phyloP scores from a whole-genome alignment of 2,113 vertebrate genomes.

The Synchiropus splendidus region DNA sequence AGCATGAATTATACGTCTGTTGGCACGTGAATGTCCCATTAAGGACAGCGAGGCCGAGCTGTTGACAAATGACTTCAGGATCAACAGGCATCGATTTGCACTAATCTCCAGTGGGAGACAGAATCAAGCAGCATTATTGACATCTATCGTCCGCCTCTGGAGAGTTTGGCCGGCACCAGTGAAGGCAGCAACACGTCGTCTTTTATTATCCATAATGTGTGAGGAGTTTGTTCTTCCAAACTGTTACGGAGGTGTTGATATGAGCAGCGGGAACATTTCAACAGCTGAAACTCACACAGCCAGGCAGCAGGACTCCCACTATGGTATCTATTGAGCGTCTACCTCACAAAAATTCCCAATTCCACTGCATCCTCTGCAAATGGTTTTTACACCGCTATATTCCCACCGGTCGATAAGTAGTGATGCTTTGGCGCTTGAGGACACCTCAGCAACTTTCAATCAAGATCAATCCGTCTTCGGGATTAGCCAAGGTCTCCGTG shows the following conservation, averaged over 20 bases:
- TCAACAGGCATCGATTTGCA: too few relatives aligned
- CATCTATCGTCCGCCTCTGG: too few relatives aligned
- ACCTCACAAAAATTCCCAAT: slow-evolving; percentile 5
- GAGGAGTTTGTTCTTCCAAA: not conserved
- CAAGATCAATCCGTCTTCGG: slow-evolving; percentile 51
- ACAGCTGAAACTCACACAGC: slow-evolving; percentile 1
- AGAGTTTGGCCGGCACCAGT: too few relatives aligned
- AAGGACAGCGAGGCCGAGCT: too few relatives aligned
- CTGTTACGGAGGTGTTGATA: not conserved
- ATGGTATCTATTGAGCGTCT: not conserved
- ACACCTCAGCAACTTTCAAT: slow-evolving; percentile 53
- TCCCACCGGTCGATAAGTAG: slow-evolving; percentile 27
- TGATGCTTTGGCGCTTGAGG: slow-evolving; percentile 51
- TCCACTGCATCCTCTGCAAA: too few relatives aligned
- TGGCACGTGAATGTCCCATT: too few relatives aligned
- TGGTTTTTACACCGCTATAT: slow-evolving; percentile 18
- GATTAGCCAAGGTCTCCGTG: slow-evolving; percentile 45
- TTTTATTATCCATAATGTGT: too few relatives aligned
- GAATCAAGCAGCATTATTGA: too few relatives aligned
- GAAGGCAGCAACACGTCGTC: too few relatives aligned
- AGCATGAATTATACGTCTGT: too few relatives aligned
- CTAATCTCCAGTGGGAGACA: too few relatives aligned
- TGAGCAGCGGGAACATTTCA: slow-evolving; percentile 3
- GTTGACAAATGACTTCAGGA: too few relatives aligned
- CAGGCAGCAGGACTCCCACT: slow-evolving; percentile 2